Percentiles rank a stretch among this genome's conserved stretches.
phyloP scores from a whole-genome alignment of 2,113 vertebrate species.

The Tragulus kanchil region DNA sequence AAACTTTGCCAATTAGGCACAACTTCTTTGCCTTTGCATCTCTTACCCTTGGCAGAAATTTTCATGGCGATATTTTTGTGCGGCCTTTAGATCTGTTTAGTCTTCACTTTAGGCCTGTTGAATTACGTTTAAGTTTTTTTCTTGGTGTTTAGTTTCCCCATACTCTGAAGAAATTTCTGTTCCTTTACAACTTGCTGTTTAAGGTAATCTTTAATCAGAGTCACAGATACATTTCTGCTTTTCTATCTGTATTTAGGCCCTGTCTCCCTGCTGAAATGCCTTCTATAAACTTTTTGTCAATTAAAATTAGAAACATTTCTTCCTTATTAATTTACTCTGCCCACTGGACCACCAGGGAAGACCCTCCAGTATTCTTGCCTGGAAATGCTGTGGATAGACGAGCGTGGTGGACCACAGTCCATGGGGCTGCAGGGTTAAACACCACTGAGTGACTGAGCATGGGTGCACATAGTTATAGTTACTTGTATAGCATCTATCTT shows the following conservation, averaged over 20 bases:
- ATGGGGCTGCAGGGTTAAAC: background rate
- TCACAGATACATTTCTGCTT: background rate
- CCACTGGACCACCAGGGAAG: too few species aligned
- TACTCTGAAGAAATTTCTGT: background rate
- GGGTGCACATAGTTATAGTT: background rate
- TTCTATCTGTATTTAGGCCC: background rate
- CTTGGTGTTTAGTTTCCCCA: background rate
- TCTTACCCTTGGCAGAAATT: background rate
- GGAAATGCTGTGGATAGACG: background rate
- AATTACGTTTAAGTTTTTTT: background rate
- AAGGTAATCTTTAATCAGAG: background rate
- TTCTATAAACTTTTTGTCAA: background rate
- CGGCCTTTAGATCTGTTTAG: background rate
- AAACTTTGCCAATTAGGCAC: background rate
- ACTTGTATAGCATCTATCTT: background rate
- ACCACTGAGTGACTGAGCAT: too few species aligned
- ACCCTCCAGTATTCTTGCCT: background rate
- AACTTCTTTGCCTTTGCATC: background rate
- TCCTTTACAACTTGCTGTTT: background rate
- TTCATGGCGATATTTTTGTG: background rate
- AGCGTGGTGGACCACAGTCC: background rate
- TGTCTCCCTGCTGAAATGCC: background rate
- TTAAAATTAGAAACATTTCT: background rate
- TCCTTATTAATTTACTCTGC: background rate
- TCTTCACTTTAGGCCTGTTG: background rate